phyloP scores from a whole-genome alignment of 2,113 vertebrate species.

The Oryctolagus cuniculus region mOryCun1.1 NC_091445.1:74105501-74106000 shows the following conservation, averaged over 20 bases:
- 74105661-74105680: slow-evolving; percentile 25
- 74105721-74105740: slow-evolving; percentile 23
- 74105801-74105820: neutral
- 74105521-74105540: neutral
- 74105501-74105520: neutral
- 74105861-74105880: neutral
- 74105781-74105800: neutral
- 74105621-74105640: neutral
- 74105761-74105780: neutral
- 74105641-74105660: slow-evolving; percentile 12
- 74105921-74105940: neutral
- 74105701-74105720: neutral
- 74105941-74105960: slow-evolving; percentile 19
- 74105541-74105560: neutral
- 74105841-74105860: neutral
- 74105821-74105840: neutral
- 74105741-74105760: neutral
- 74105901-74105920: neutral
- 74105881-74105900: neutral
- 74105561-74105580: neutral
- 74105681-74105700: slow-evolving; percentile 33
- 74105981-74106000: slow-evolving; percentile 54
- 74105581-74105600: neutral
- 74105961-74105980: neutral
- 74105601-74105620: neutral